These are phyloP conservation scores for Rhimphoctona megacephalus DNA, from an alignment of 2,888 invertebrate genomes.

Conservation along the genomic window DNA sequence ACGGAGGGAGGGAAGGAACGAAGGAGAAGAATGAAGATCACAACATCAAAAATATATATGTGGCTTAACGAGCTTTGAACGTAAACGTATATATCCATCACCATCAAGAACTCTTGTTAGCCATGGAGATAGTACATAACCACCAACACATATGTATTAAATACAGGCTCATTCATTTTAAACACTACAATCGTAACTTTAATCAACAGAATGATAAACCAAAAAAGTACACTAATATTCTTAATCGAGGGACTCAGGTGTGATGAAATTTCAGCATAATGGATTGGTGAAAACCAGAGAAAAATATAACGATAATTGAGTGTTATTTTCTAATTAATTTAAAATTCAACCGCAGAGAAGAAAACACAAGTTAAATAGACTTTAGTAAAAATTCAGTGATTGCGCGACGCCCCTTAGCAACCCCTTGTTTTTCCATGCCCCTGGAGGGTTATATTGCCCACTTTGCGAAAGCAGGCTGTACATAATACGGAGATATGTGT, in stretches of 20 bases:
- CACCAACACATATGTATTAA: not conserved
- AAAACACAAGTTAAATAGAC: not conserved
- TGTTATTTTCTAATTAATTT: not conserved
- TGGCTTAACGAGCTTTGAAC: slow-evolving; percentile 55
- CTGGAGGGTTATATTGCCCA: not conserved
- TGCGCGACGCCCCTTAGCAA: not conserved
- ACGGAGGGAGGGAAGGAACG: not conserved
- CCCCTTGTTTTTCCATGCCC: slow-evolving; percentile 4
- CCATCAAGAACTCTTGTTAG: slow-evolving; percentile 26
- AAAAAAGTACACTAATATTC: not conserved
- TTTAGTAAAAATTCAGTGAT: not conserved
- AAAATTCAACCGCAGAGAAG: not conserved
- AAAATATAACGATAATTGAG: not conserved
- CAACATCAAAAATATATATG: slow-evolving; percentile 26
- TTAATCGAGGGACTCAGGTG: not conserved
- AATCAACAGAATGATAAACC: not conserved
- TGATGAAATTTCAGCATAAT: too few relatives aligned
- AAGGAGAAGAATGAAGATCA: not conserved
- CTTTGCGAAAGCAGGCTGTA: not conserved
- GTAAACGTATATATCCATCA: slow-evolving; percentile 47
- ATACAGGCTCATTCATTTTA: not conserved
- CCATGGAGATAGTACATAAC: slow-evolving; percentile 1
- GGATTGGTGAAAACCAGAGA: not conserved
- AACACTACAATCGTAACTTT: not conserved
- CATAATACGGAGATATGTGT: not conserved